Conservation (phyloP, 1,140 invertebrate species). For the Zaprionus lachaisei region DNA sequence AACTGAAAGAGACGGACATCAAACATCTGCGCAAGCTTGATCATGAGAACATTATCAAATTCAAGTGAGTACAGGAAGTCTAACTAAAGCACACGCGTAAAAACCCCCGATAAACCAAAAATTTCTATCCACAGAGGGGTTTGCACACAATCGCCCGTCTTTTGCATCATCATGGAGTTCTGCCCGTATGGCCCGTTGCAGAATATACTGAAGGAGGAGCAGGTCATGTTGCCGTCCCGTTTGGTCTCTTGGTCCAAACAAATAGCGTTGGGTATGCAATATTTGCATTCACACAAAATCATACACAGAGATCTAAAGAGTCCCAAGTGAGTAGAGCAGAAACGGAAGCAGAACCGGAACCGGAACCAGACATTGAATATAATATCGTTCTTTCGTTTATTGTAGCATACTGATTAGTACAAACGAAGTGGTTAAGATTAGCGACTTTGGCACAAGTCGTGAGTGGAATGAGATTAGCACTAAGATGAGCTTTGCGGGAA, state of each 20-base stretch:
- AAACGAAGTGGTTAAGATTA: conserved; percentile 97
- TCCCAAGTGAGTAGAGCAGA: conserved; percentile 91
- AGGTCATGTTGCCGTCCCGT: conserved; percentile 92
- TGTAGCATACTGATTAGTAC: conserved; percentile 95
- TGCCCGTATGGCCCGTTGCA: conserved; percentile 98
- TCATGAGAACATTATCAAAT: conserved; percentile 98
- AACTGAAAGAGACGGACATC: conserved; percentile 97
- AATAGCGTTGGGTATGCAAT: conserved; percentile 98
- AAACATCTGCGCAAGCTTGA: conserved; percentile 96
- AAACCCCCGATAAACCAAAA: not conserved
- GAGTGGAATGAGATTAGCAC: conserved; percentile 98
- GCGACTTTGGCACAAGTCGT: conserved; percentile 98
- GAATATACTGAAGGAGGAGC: conserved; percentile 92
- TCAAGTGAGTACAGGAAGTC: conserved; percentile 87
- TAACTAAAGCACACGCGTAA: not conserved
- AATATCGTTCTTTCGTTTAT: not conserved
- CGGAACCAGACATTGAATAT: not conserved
- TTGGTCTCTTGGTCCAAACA: conserved; percentile 97
- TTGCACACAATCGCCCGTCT: conserved; percentile 96
- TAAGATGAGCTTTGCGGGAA: conserved; percentile 98
- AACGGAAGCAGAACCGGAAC: not conserved
- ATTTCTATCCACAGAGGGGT: conserved; percentile 89
- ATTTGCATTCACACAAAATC: conserved; percentile 98
- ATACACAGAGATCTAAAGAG: conserved; percentile 98
- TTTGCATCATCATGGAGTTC: conserved; percentile 99